These are phyloP conservation scores for Cylloceria caligata DNA, from an alignment of 2,888 invertebrate genomes.

Conservation along the genomic window DNA sequence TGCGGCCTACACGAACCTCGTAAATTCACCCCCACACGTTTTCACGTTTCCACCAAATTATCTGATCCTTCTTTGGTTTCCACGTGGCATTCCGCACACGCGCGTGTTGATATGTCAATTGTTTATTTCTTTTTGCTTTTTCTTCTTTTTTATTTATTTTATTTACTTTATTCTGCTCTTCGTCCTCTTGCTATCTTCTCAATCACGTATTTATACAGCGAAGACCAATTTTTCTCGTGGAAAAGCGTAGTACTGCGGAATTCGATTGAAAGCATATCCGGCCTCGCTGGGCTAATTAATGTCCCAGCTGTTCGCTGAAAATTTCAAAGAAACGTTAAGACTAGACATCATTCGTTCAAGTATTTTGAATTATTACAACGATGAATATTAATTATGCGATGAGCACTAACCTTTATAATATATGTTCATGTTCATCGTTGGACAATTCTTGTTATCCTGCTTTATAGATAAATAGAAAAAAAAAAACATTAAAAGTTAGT, in stretches of 20 bases:
- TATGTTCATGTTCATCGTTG: conserved; percentile 96
- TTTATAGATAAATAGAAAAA: background rate
- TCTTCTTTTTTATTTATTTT: conserved; percentile 66
- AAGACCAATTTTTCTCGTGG: conserved; percentile 77
- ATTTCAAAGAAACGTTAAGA: background rate
- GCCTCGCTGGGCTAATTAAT: conserved; percentile 87
- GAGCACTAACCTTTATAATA: conserved; percentile 92
- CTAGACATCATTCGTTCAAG: too few species aligned
- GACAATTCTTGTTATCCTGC: conserved; percentile 93
- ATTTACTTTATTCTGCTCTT: conserved; percentile 52
- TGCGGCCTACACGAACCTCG: conserved; percentile 30
- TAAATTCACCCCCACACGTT: conserved; percentile 53
- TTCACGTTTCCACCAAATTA: conserved; percentile 61
- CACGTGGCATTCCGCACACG: conserved; percentile 64
- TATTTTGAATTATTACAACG: background rate
- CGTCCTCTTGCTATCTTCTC: conserved; percentile 43
- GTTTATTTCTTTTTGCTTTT: conserved; percentile 67
- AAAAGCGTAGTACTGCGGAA: conserved; percentile 80
- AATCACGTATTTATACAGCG: conserved; percentile 76
- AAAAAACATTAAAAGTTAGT: background rate
- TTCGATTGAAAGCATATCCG: conserved; percentile 69
- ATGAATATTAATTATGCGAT: background rate
- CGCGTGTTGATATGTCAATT: conserved; percentile 75
- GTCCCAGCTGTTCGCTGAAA: conserved; percentile 94
- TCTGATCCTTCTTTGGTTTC: conserved; percentile 44